Base-by-base conservation (phyloP, 1,140 invertebrate species). In the Pygmarrhopalites habei region DNA sequence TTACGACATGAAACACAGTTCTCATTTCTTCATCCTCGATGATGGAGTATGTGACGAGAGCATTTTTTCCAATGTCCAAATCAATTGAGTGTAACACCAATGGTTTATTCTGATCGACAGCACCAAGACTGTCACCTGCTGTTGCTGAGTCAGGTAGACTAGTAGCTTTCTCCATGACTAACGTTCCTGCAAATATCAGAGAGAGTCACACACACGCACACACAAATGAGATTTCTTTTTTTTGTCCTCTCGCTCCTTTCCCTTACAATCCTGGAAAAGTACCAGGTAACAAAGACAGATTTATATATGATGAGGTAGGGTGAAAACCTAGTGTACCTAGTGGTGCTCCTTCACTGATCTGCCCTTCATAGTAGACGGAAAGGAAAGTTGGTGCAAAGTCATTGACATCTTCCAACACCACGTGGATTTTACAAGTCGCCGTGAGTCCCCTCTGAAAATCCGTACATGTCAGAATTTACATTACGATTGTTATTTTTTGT, bases 31-130 rank as follows among this genome's bases (percentile, higher is more conserved):
- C 63, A 59, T 74, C 82, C 73, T 93, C 90, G 41, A 91, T 79
- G 68, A 96, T 92, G 72, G 88, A 85, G 75, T 88, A 96, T 68
- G 85, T 83, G 23, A 95, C 77, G 66, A 90, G 78, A 14, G 87
- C 84, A 77, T 95, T 92, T 15, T 86, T 77, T 72, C 88, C 85
- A 14, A 86, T 86, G 77, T 94, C 90, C 2, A 81, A 82, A 72
- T 92, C 89, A 62, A 82, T 82, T 0, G 85, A 86, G 61, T 83
- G 85, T 46, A 93, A 83, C 15, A 94, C 86, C 10, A 95, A 79
- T 23, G 91, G 88, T 44, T 62, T 68, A 19, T 46, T 63, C 41
- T 26, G 26, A 1, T 46, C 39, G 2, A 28, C n/a, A 21, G 29
- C 23, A 28, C 49, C 49, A 28, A 23, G 49, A 10, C 23, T 21